Conservation (phyloP, 2,888 invertebrate species). For the Uloborus plumipes region DNA sequence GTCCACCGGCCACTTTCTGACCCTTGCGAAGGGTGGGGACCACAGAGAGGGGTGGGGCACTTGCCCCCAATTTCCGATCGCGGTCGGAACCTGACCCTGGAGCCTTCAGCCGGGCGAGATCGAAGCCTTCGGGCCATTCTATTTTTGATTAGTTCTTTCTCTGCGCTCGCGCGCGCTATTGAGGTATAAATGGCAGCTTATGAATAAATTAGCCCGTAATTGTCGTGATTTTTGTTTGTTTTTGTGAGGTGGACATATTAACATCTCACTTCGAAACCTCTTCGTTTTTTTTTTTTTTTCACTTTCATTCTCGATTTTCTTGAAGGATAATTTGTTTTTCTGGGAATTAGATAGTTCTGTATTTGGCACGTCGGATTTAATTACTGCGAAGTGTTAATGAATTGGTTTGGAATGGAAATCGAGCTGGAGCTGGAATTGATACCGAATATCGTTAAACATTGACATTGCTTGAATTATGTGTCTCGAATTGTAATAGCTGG, state of each 20-base stretch:
- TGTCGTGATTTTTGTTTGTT: no score
- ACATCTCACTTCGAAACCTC: background rate
- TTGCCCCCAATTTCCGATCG: slow-evolving; percentile 48
- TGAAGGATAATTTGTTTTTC: no score
- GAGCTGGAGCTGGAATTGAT: no score
- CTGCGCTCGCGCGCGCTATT: background rate
- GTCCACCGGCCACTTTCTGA: background rate
- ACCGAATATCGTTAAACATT: no score
- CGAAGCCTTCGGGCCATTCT: background rate
- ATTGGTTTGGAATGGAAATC: no score
- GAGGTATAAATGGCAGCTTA: background rate
- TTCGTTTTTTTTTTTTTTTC: background rate
- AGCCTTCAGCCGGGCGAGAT: no score
- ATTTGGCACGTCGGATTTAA: no score
- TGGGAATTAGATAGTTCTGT: no score
- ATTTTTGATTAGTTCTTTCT: slow-evolving; percentile 2
- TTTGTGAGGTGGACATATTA: background rate
- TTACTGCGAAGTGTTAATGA: no score
- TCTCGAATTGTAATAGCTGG: no score
- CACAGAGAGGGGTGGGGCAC: slow-evolving; percentile 33
- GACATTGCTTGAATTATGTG: no score
- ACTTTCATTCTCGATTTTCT: background rate
- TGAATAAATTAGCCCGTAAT: no score
- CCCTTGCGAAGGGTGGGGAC: background rate
- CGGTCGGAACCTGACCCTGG: slow-evolving; percentile 60